Evolutionary conservation across 2,888 invertebrate genomes (phyloP), one percentile per base, ranked within the genome.

Genomic region (Phorcus lineatus): DNA sequence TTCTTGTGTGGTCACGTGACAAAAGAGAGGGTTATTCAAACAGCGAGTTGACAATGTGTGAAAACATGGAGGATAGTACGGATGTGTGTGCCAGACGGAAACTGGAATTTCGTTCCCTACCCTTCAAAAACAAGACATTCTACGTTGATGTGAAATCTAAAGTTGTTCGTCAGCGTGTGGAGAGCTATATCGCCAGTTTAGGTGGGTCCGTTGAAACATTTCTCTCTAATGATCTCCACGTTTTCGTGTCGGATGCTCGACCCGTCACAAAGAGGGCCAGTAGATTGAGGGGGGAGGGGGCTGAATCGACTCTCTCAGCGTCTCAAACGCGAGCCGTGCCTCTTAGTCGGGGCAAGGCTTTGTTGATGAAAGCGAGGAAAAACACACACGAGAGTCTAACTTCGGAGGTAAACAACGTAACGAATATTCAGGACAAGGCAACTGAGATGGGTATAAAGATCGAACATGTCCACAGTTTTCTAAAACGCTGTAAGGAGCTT

Each of bases 171-270:
- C 62, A 74, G 9, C 78, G 74, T 57, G 81, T 81, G 2, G 55
- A 53, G 9, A 66, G 55, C 17, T 74, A 66, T 57, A 74, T 81
- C 31, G 36, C 47, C 22, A 22, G 74, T 55, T 52, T 81, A 11
- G 78, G 78, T 47, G 81, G 81, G n/a, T 78, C 74, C 1, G 57
- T 78, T 16, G 81, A 81, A 66, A 77, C 66, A 16, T 81, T 81
- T 78, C 53, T 81, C 67, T 66, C 57, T 11, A 78, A 78, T n/a
- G 81, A 81, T 54, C 57, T 81, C 16, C 57, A 78, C 66, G 47
- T 81, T n/a, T 66, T 78, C 40, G 53, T 81, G 19, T 78, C 81
- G 11, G 81, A 81, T 54, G 31, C 75, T 13, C 55, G 55, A 0
- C 52, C 28, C 24, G 40, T 31, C 52, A 78, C 62, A 78, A 57